Conservation (phyloP, 2,113 vertebrate species). For the Paracanthobrama guichenoti region DNA sequence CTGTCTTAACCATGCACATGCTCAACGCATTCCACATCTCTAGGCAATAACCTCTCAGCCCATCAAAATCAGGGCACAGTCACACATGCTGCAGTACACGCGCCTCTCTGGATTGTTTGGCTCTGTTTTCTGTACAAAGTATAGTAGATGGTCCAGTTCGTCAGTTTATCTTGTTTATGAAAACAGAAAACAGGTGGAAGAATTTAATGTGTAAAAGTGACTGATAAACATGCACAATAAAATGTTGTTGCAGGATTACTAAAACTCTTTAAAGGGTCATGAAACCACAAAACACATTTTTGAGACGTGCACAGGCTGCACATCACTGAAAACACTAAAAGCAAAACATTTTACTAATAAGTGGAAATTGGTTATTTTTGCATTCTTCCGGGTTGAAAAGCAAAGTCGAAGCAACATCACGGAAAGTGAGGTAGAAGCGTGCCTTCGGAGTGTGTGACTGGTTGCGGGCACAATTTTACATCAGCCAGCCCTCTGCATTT, state of each 20-base stretch:
- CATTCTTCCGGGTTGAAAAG: no score
- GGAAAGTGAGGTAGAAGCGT: no score
- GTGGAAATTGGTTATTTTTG: no score
- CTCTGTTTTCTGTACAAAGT: slow-evolving; percentile 3
- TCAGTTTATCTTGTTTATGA: neutral
- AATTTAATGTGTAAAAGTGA: neutral
- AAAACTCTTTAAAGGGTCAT: neutral
- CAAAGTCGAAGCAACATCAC: no score
- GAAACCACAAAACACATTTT: no score
- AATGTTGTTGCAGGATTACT: neutral
- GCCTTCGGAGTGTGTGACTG: no score
- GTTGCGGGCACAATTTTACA: no score
- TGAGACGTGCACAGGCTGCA: no score
- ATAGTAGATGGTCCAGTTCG: neutral
- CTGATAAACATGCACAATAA: neutral
- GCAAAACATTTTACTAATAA: no score
- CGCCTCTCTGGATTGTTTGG: neutral
- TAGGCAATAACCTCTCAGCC: neutral
- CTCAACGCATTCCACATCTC: slow-evolving; percentile 14
- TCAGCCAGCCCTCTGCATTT: no score
- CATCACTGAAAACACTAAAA: no score
- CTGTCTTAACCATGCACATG: slow-evolving; percentile 1
- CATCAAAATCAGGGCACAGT: slow-evolving; percentile 6
- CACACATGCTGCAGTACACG: neutral
- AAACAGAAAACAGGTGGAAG: neutral